A percentile compares a stretch with the other conserved stretches of the same genome.
These are phyloP conservation scores for Leucopsar rothschildi DNA, from an alignment of 2,113 vertebrate species.

Conservation along the genomic window DNA sequence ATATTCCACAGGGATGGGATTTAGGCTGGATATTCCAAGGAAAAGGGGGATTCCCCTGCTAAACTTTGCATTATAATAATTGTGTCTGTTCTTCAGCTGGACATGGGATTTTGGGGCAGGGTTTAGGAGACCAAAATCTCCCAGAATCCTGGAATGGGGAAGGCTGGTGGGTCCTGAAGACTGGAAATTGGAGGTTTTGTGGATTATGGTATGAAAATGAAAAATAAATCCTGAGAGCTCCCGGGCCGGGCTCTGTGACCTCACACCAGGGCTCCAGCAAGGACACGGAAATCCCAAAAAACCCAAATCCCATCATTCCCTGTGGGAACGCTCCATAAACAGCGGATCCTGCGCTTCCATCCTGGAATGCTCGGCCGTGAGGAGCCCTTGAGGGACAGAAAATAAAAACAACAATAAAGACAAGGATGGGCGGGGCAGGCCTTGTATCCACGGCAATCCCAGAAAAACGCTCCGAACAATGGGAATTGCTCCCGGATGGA, in stretches of 20 bases:
- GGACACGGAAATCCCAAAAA: not conserved
- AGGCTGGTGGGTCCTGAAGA: not conserved
- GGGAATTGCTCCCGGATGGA: not conserved
- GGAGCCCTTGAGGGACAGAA: not conserved
- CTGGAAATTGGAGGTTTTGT: rapidly evolving
- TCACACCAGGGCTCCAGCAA: not conserved
- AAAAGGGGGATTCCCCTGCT: not conserved
- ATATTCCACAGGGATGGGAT: not conserved
- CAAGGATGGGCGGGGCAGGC: not conserved
- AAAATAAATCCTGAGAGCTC: not conserved
- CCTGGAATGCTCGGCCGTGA: not conserved
- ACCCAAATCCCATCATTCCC: rapidly evolving
- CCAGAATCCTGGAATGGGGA: not conserved
- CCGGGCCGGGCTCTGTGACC: not conserved
- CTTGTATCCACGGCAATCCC: rapidly evolving
- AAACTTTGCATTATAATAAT: not conserved
- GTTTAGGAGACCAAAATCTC: not conserved
- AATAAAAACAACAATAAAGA: not conserved
- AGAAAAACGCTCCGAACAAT: rapidly evolving
- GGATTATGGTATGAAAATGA: no score
- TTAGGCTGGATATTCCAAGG: not conserved
- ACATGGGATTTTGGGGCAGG: not conserved
- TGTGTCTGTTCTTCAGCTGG: not conserved
- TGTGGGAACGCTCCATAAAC: rapidly evolving
- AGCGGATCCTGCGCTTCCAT: not conserved